Conservation (phyloP, 2,888 invertebrate species). For the Trichopria drosophilae region DNA sequence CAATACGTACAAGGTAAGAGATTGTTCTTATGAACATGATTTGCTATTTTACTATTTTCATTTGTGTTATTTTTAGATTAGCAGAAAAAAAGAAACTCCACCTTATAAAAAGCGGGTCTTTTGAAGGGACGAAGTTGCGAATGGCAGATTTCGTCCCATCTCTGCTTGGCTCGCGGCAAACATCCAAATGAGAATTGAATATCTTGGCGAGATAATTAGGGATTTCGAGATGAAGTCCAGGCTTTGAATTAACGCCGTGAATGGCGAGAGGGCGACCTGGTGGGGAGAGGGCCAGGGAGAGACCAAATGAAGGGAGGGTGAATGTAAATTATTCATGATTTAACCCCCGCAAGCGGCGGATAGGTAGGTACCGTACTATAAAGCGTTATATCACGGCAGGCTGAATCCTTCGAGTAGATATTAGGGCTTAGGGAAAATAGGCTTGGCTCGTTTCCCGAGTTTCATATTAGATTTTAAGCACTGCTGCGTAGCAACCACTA, state of each 20-base stretch:
- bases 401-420: constrained; percentile 39
- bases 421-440: constrained; percentile 44
- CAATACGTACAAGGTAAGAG: too few relatives aligned
- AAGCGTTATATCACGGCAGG: constrained; percentile 36
- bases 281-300: too few relatives aligned
- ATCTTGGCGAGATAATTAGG: constrained; percentile 36
- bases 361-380: constrained; percentile 20
- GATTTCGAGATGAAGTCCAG: constrained; percentile 30
- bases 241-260: constrained; percentile 39
- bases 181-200: constrained; percentile 25
- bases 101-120: too few relatives aligned
- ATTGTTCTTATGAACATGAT: too few relatives aligned
- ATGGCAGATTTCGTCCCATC: too few relatives aligned
- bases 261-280: constrained; percentile 33
- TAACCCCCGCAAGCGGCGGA: constrained; percentile 25
- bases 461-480: constrained; percentile 38
- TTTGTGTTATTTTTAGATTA: too few relatives aligned
- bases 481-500: too few relatives aligned
- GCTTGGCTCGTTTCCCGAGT: constrained; percentile 33
- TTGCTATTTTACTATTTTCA: too few relatives aligned
- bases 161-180: too few relatives aligned
- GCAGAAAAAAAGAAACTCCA: too few relatives aligned
- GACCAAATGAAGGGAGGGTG: not conserved
- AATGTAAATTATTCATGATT: constrained; percentile 38
- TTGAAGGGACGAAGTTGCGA: too few relatives aligned